Conservation (phyloP, 2,888 invertebrate genomes). For the Napeogenes inachia region DNA sequence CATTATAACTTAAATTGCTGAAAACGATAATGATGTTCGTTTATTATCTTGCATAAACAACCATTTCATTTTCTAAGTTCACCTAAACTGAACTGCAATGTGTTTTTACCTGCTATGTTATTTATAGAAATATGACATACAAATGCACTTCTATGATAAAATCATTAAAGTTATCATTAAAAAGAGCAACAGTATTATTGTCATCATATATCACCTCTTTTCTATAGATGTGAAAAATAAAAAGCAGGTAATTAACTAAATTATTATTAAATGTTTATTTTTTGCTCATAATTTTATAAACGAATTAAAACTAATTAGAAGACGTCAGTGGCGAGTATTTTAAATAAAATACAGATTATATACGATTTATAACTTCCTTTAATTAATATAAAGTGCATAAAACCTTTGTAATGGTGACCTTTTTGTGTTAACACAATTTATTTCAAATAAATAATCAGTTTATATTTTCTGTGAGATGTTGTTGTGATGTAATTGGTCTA, state of each 20-base stretch:
- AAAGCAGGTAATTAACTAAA: constrained; percentile 7
- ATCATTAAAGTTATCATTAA: constrained; percentile 1
- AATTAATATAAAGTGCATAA: background rate
- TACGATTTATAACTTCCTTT: background rate
- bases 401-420: constrained; percentile 66
- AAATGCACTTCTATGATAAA: constrained; percentile 2
- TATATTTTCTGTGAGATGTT: constrained; percentile 1
- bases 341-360: background rate
- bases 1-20: constrained; percentile 9
- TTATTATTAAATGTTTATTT: constrained; percentile 2
- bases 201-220: constrained; percentile 3
- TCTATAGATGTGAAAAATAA: background rate
- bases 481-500: constrained; percentile 47
- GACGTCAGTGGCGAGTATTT: background rate
- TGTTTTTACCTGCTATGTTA: constrained; percentile 1
- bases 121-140: background rate
- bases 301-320: constrained; percentile 8
- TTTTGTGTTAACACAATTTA: constrained; percentile 62
- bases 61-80: background rate
- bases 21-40: constrained; percentile 11
- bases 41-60: background rate
- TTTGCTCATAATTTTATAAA: constrained; percentile 13
- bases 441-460: constrained; percentile 34
- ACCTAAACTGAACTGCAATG: background rate
- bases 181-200: constrained; percentile 3